Evolutionary conservation across 2,113 vertebrate species (phyloP).

Genomic region (Larimichthys polyactis): DNA sequence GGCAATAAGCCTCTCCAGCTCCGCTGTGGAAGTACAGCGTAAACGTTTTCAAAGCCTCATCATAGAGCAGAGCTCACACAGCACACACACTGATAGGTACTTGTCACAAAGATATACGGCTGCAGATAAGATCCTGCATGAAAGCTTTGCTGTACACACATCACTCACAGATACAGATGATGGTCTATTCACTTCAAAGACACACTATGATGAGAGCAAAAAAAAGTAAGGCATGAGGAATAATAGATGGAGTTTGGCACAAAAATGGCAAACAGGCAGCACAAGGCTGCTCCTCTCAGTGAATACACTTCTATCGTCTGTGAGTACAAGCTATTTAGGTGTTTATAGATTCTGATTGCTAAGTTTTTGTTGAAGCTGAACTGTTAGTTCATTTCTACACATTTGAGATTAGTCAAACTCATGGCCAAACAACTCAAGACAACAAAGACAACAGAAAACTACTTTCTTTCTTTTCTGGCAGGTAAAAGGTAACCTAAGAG

Average conservation of each 20-base stretch:
- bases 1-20: conserved; percentile 42
- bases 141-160: conserved; percentile 36
- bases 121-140: conserved; percentile 30
- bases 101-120: conserved; percentile 45
- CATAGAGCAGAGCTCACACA: conserved; percentile 27
- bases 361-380: not conserved
- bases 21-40: conserved; percentile 28
- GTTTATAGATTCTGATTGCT: not conserved
- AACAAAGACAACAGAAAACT: not conserved
- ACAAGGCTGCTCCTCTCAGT: not conserved
- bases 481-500: not conserved
- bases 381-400: not conserved
- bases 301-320: conserved; percentile 12
- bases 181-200: conserved; percentile 51
- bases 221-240: conserved; percentile 19
- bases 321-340: not conserved
- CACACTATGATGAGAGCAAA: conserved; percentile 9
- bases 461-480: not conserved
- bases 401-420: not conserved
- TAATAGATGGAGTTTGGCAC: conserved; percentile 25
- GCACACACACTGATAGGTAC: conserved; percentile 46
- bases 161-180: conserved; percentile 38
- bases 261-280: conserved; percentile 18
- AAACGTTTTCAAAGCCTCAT: conserved; percentile 61
- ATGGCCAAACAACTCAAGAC: no score